A percentile compares a stretch with the other conserved stretches of the same genome.
Conservation (phyloP, 1,140 invertebrate genomes). For the Zaprionus ornatus region DNA sequence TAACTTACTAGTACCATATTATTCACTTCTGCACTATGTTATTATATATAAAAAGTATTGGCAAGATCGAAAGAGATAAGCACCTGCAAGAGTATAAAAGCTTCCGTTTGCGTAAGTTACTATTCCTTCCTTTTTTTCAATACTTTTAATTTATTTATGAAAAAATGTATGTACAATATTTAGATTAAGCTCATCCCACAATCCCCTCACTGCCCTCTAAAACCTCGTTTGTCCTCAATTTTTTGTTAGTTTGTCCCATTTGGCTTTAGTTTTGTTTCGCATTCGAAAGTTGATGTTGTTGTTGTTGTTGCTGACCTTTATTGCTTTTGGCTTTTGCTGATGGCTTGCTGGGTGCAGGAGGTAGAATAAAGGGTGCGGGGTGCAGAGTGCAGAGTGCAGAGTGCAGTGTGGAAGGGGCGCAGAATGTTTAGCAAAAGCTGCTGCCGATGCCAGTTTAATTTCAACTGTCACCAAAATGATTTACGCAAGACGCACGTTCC, state of each 20-base stretch:
- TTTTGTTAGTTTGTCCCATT: neutral
- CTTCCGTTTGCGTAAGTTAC: no score
- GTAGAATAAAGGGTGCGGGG: no score
- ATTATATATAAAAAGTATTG: no score
- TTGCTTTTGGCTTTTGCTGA: constrained; percentile 54
- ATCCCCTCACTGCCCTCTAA: neutral
- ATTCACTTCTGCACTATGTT: no score
- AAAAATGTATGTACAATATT: neutral
- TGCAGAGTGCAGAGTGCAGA: constrained; percentile 18
- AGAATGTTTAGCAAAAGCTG: constrained; percentile 75
- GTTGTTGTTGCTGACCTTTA: constrained; percentile 44
- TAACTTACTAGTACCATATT: no score
- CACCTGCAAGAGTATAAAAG: no score
- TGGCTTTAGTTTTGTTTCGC: no score
- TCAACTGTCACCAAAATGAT: constrained; percentile 75
- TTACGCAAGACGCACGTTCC: constrained; percentile 68
- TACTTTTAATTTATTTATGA: neutral
- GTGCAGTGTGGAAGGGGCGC: constrained; percentile 34
- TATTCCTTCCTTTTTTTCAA: no score
- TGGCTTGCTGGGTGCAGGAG: constrained; percentile 12
- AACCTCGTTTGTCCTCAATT: constrained; percentile 1
- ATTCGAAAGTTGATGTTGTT: constrained; percentile 2
- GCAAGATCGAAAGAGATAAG: no score
- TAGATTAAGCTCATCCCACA: no score
- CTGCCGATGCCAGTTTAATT: constrained; percentile 72